Base-by-base conservation (phyloP, 2,888 invertebrate species). In the Malachius bipustulatus region DNA sequence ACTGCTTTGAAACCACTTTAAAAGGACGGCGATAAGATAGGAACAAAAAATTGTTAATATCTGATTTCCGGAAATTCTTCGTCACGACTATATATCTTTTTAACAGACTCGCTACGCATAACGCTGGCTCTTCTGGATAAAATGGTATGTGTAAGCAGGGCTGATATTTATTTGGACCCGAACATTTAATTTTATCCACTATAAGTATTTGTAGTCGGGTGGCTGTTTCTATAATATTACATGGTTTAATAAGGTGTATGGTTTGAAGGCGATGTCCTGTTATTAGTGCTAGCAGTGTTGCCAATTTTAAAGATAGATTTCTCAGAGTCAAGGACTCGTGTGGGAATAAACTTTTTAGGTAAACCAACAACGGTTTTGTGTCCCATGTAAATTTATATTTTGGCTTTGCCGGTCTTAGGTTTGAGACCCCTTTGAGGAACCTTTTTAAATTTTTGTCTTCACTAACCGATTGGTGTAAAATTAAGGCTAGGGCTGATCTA, bases 381-480 rank as follows among this genome's bases (percentile, higher is more conserved):
- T 57, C 46, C 54, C 55, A 56, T 1, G 39, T 50, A 4, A 13
- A 14, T 16, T 51, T 40, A 37, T 55, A 49, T 34, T 37, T 46
- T 3, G 46, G 43, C 39, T 26, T 40, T 11, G 36, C 14, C 12
- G 47, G 50, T 31, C 42, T 43, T 26, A 47, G 12, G 13, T 39
- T 45, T 4, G 39, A 38, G 2, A 50, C 37, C 2, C 46, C 48
- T 34, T 41, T 50, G 16, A 52, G 37, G 36, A 48, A 51, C n/a
- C 48, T 28, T 35, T 43, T 45, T 10, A 50, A 29, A 16, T 34
- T 26, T 3, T 38, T 30, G n/a, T 48, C 30, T 15, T 42, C 19
- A 10, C 42, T 44, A 6, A 50, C 16, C 4, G 42, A 34, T 2
- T 16, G 34, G 28, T 36, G 35, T n/a, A 42, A 14, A 11, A 51